Evolutionary conservation across 2,888 invertebrate species (phyloP), one percentile per base, ranked within the genome.

Genomic region (Portevinia maculata): DNA sequence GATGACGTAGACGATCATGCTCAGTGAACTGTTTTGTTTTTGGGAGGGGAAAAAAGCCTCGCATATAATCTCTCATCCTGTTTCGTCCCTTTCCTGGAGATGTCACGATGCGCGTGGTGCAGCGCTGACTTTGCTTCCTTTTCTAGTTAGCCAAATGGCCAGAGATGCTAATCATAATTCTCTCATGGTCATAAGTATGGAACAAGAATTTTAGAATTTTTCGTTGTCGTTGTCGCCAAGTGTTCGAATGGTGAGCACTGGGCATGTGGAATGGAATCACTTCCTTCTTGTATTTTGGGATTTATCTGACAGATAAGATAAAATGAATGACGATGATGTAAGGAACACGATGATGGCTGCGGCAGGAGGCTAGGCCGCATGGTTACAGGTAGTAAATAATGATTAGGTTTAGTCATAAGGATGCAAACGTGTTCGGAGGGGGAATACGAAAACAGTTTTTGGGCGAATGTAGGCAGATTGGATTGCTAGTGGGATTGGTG

Each of bases 291-390:
- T 79, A 59, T 69, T 79, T 74, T 37, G 57, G 67, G 41, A 79
- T 79, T 75, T 75, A 69, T 62, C 75, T 79, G 75, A 62, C 62
- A 75, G 74, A 79, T 79, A 75, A 79, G 67, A 75, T 75, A 69
- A 75, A 69, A 64, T 75, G 48, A 74, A 79, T 69, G 53, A 75
- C 62, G 32, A 48, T 75, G 62, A 55, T 62, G 55, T 69, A 30
- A 62, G 41, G 50, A 62, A 69, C 62, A 62, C 57, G 62, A 32
- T 67, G 73, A 75, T 69, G 57, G 52, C 55, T 64, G 44, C 55
- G 32, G 60, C 48, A 73, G 52, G 48, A 30, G 24, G 53, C 53
- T 32, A 46, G 48, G 46, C 48, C 69, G 32, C 30, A 69, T 62
- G 50, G 62, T 9, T 34, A 34, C 1, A 50, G 67, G n/a, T 28